Conservation (phyloP, 2,888 invertebrate genomes). For the Volucella zonaria region DNA sequence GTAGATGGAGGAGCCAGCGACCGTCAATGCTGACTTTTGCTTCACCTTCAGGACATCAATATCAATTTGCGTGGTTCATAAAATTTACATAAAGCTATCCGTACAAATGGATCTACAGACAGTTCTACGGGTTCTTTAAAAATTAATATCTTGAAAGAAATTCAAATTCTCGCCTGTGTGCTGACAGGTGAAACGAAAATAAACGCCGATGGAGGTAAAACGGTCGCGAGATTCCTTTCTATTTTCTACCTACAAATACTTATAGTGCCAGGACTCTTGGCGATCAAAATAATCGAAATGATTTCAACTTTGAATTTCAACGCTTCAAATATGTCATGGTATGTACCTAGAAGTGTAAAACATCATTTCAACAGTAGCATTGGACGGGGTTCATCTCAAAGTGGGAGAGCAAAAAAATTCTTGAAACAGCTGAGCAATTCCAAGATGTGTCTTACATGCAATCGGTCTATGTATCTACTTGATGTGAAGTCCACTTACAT, state of each 20-base stretch:
- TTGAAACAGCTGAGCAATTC: background rate
- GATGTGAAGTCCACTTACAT: no score
- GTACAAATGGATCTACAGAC: background rate
- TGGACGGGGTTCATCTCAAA: background rate
- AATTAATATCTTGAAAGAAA: constrained; percentile 38
- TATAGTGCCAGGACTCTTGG: constrained; percentile 16
- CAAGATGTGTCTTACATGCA: background rate
- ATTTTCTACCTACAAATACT: no score
- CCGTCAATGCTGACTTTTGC: background rate
- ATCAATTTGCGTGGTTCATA: constrained; percentile 56
- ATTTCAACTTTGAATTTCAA: constrained; percentile 9
- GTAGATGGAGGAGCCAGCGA: background rate
- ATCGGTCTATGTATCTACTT: no score
- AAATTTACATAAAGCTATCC: constrained; percentile 54
- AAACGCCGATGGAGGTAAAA: constrained; percentile 25
- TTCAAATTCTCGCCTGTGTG: constrained; percentile 15
- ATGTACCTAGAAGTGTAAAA: background rate
- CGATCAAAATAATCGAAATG: constrained; percentile 27
- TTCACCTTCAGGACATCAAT: constrained; percentile 58
- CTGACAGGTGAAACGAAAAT: constrained; percentile 53
- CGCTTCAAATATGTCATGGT: no score
- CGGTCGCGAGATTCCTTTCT: constrained; percentile 26
- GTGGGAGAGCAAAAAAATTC: background rate
- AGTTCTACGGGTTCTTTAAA: constrained; percentile 36
- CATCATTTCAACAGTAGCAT: background rate